Conservation (phyloP, 2,113 vertebrate genomes). For the Rhea pennata region DNA sequence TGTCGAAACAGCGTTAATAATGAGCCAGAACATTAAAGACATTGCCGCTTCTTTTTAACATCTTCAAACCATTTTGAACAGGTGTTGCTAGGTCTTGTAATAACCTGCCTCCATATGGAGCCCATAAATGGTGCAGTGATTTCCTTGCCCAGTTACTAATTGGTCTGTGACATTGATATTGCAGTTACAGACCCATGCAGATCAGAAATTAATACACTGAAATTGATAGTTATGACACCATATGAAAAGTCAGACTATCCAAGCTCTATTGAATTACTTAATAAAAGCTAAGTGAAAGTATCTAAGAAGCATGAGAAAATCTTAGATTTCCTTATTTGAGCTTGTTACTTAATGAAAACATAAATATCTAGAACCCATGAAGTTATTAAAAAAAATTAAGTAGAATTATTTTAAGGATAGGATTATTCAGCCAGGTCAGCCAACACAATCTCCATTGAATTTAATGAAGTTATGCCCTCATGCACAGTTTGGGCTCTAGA, state of each 20-base stretch:
- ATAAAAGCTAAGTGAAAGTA: neutral
- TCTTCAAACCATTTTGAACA: neutral
- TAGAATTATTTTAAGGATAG: conserved; percentile 39
- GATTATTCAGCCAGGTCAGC: neutral
- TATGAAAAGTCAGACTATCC: neutral
- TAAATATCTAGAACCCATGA: conserved; percentile 13
- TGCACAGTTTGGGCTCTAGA: neutral
- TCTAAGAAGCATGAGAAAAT: neutral
- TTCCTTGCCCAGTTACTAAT: neutral
- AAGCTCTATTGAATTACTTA: neutral
- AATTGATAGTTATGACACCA: neutral
- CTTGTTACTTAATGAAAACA: conserved; percentile 25
- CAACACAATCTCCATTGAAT: neutral
- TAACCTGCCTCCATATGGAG: neutral
- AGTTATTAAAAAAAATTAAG: conserved; percentile 40
- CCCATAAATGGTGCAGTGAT: neutral
- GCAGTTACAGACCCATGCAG: neutral
- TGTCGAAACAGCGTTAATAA: neutral
- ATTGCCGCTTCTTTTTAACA: neutral
- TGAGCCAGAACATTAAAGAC: neutral
- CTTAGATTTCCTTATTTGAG: conserved; percentile 4
- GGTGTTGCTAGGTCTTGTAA: neutral
- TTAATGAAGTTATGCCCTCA: neutral
- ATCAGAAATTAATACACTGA: neutral
- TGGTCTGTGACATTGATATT: neutral